Conservation (phyloP, 2,113 vertebrate species). For the Leucopternis melanops region DNA sequence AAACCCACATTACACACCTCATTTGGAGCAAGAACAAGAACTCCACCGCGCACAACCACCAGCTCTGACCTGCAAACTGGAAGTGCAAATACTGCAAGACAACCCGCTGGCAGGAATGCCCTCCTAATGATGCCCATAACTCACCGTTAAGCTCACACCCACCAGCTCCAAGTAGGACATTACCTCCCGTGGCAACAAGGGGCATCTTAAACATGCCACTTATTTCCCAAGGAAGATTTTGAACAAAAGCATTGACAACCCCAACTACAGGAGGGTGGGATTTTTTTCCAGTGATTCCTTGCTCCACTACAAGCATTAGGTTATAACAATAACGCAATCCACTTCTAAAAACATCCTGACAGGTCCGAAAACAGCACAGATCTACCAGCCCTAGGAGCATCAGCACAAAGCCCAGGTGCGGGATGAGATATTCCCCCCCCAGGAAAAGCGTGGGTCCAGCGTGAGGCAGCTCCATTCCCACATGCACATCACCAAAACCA, state of each 20-base stretch:
- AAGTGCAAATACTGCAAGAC: accelerated
- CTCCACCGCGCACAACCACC: no score
- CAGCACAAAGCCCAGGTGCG: no score
- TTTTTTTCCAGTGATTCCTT: neutral
- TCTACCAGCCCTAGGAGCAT: neutral
- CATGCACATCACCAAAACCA: neutral
- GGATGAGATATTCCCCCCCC: no score
- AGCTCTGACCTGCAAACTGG: neutral
- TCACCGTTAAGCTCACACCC: neutral
- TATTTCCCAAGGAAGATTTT: neutral
- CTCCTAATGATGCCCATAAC: neutral
- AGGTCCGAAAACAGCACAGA: neutral
- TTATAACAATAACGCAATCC: no score
- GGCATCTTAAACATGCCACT: neutral
- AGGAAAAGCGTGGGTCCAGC: neutral
- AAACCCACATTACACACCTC: neutral
- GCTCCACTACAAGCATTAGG: neutral
- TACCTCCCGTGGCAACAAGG: neutral
- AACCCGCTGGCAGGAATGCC: no score
- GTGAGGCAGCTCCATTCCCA: neutral
- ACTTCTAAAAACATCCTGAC: neutral
- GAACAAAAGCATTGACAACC: neutral
- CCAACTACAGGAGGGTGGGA: accelerated
- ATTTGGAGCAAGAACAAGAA: neutral
- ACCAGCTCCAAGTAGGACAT: neutral